Conservation (phyloP, 2,113 vertebrate species). For the Rhizomys pruinosus region DNA sequence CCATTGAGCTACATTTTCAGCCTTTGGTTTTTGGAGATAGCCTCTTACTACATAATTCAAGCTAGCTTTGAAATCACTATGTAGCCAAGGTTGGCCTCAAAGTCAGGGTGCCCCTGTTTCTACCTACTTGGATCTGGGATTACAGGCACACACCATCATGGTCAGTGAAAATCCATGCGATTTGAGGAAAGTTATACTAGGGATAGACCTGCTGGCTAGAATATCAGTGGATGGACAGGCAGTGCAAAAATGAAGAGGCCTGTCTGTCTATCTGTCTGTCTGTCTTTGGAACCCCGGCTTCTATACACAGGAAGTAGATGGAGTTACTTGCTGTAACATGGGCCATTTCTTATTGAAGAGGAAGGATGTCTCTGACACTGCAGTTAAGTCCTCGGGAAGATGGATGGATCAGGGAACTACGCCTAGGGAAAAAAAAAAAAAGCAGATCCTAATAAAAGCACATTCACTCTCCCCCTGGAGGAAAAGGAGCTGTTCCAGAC, state of each 20-base stretch:
- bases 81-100: not conserved
- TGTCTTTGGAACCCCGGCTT: not conserved
- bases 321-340: not conserved
- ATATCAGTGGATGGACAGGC: not conserved
- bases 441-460: not conserved
- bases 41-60: no score
- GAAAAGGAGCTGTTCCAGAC: not conserved
- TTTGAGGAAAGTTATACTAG: slow-evolving; percentile 8
- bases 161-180: not conserved
- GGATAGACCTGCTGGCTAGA: not conserved
- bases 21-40: not conserved
- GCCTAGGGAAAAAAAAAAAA: not conserved
- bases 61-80: not conserved
- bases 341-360: not conserved
- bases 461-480: not conserved
- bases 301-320: not conserved
- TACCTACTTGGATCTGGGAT: not conserved
- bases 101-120: not conserved
- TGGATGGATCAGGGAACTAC: not conserved
- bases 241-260: not conserved
- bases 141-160: no score
- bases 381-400: not conserved
- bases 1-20: no score
- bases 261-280: no score
- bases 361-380: no score